Percentiles rank a stretch among this genome's conserved stretches.
Evolutionary conservation across 2,888 invertebrate species (phyloP).

Genomic region (Patella ulyssiponensis): DNA sequence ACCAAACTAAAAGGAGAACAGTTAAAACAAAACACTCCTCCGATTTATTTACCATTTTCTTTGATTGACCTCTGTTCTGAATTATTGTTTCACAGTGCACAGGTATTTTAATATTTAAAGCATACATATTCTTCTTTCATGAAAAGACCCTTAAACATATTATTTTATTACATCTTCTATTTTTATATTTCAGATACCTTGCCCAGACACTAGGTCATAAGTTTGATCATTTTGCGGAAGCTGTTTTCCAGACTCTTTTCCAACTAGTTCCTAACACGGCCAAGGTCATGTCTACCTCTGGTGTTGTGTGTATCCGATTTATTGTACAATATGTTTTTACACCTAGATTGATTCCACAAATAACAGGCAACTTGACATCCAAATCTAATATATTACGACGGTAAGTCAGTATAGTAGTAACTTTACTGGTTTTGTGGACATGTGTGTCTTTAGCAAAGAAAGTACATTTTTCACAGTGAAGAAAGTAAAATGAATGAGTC

Average conservation of each 20-base stretch:
- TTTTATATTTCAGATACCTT: constrained; percentile 76
- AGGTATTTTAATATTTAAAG: too few relatives aligned
- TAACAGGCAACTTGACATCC: constrained; percentile 78
- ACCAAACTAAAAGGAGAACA: too few relatives aligned
- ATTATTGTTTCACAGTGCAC: too few relatives aligned
- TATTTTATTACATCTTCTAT: neutral
- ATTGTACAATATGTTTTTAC: constrained; percentile 77
- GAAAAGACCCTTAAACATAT: neutral
- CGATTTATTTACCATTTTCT: too few relatives aligned
- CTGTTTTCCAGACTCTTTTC: constrained; percentile 86
- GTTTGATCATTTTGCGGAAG: constrained; percentile 88
- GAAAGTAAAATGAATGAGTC: too few relatives aligned
- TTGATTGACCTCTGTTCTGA: too few relatives aligned
- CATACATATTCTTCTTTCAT: too few relatives aligned
- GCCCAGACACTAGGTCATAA: constrained; percentile 87
- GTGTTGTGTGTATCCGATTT: constrained; percentile 87
- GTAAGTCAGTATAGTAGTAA: constrained; percentile 54
- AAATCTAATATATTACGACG: constrained; percentile 93
- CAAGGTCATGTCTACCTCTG: constrained; percentile 94
- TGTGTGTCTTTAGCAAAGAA: too few relatives aligned
- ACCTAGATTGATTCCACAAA: constrained; percentile 67
- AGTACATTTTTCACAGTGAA: too few relatives aligned
- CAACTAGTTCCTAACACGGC: constrained; percentile 95
- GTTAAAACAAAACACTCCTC: too few relatives aligned
- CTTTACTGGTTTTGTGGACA: too few relatives aligned